A percentile compares a stretch with the other conserved stretches of the same genome.
Evolutionary conservation across 2,888 invertebrate genomes (phyloP).

Genomic region (Orthonychiurus folsomi): DNA sequence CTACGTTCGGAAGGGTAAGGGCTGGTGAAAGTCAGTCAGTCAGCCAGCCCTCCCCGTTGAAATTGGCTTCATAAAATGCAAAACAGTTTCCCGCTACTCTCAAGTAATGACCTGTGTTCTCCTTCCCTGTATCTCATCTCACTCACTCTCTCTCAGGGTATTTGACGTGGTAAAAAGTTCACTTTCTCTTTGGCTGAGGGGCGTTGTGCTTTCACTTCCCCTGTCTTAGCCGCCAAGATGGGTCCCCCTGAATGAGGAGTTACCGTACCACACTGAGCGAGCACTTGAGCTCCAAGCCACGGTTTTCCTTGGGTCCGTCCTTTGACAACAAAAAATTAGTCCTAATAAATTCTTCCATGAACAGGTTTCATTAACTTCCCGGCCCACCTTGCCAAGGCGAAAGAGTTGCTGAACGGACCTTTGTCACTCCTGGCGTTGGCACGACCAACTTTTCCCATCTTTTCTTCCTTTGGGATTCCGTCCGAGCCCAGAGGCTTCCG

Average conservation of each 20-base stretch:
- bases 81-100: conserved; percentile 12
- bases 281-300: not conserved
- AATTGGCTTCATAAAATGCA: conserved; percentile 15
- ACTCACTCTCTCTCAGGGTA: not conserved
- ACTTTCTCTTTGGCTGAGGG: not conserved
- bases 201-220: not conserved
- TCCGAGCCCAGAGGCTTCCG: no score
- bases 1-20: not conserved
- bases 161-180: conserved; percentile 6
- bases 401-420: not conserved
- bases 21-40: no score
- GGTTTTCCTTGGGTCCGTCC: not conserved
- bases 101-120: conserved; percentile 11
- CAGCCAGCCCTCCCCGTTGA: not conserved
- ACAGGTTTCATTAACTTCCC: conserved; percentile 12
- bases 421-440: not conserved
- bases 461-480: not conserved
- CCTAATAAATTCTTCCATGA: conserved; percentile 10
- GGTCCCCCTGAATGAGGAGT: not conserved
- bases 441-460: not conserved
- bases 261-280: not conserved
- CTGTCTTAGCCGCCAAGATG: not conserved
- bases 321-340: conserved; percentile 6
- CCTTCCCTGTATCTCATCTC: not conserved
- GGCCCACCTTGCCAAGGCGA: not conserved